These are phyloP conservation scores for Pitta sordida DNA, from an alignment of 2,113 vertebrate genomes.

Conservation along the genomic window DNA sequence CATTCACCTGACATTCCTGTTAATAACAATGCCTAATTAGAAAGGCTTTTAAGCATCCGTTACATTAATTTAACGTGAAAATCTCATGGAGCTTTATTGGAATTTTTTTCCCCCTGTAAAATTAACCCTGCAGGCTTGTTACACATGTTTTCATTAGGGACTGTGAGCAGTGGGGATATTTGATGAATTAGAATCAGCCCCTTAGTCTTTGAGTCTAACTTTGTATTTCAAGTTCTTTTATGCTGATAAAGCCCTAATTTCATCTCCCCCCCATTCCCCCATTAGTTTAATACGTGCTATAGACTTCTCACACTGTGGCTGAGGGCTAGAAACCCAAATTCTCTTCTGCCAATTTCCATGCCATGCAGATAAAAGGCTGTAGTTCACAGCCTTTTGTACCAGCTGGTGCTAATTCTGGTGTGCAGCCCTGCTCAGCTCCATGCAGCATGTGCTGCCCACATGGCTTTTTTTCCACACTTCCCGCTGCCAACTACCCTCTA, in stretches of 20 bases:
- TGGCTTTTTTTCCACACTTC: neutral
- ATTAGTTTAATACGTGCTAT: neutral
- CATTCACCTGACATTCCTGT: slow-evolving; percentile 74
- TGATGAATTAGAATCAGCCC: slow-evolving; percentile 69
- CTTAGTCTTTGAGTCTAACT: slow-evolving; percentile 40
- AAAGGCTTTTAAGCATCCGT: slow-evolving; percentile 77
- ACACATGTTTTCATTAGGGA: slow-evolving; percentile 77
- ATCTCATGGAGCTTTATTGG: slow-evolving; percentile 72
- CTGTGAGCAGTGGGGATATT: slow-evolving; percentile 47
- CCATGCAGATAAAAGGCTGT: neutral
- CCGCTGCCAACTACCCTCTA: neutral
- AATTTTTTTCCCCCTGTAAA: slow-evolving; percentile 66
- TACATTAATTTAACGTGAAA: slow-evolving; percentile 76
- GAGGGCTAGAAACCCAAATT: neutral
- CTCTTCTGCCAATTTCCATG: neutral
- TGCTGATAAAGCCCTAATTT: neutral
- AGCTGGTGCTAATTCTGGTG: neutral
- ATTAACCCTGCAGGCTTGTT: slow-evolving; percentile 75
- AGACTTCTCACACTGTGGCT: neutral
- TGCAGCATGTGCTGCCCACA: neutral
- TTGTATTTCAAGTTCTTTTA: slow-evolving; percentile 41
- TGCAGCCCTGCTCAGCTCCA: neutral
- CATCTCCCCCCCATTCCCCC: neutral
- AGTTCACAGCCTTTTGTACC: neutral
- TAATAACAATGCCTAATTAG: slow-evolving; percentile 79